phyloP scores from a whole-genome alignment of 2,888 invertebrate species.

The Conchocele bisecta region DNA sequence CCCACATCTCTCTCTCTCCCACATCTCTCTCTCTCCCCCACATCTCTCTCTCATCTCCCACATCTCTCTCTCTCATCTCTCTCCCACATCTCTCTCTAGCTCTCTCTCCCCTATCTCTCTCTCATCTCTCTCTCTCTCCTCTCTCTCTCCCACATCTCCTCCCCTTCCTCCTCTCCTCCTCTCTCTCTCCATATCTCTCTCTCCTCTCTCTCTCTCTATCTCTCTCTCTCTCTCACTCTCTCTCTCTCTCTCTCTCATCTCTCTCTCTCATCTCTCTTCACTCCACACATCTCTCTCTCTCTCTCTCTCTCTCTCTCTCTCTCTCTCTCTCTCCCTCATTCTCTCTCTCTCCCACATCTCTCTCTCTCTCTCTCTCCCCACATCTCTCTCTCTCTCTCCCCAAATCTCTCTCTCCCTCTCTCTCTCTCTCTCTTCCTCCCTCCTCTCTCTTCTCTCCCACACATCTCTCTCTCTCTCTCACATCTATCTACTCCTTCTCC shows the following conservation, averaged over 20 bases:
- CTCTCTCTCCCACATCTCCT: neutral
- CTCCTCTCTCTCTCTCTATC: too few species aligned
- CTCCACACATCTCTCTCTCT: too few species aligned
- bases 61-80: neutral
- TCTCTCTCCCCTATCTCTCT: neutral
- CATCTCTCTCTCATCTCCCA: constrained; percentile 7
- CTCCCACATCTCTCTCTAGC: constrained; percentile 22
- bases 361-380: too few species aligned
- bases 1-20: constrained; percentile 11
- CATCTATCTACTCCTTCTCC: neutral
- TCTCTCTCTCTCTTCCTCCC: neutral
- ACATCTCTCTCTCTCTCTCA: too few species aligned
- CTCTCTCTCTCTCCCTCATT: neutral
- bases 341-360: neutral
- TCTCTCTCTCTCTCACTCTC: constrained; percentile 11
- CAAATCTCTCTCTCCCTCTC: too few species aligned
- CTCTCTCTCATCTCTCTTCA: too few species aligned
- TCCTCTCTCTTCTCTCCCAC: neutral
- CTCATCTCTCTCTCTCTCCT: neutral
- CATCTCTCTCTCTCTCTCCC: too few species aligned
- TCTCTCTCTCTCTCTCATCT: neutral
- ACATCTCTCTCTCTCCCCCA: neutral
- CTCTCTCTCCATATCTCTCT: too few species aligned
- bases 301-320: neutral
- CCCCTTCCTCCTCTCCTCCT: constrained; percentile 4